Base-by-base conservation (phyloP, 35 echinoderm and acorn worm species). In the Strongylocentrotus purpuratus region DNA sequence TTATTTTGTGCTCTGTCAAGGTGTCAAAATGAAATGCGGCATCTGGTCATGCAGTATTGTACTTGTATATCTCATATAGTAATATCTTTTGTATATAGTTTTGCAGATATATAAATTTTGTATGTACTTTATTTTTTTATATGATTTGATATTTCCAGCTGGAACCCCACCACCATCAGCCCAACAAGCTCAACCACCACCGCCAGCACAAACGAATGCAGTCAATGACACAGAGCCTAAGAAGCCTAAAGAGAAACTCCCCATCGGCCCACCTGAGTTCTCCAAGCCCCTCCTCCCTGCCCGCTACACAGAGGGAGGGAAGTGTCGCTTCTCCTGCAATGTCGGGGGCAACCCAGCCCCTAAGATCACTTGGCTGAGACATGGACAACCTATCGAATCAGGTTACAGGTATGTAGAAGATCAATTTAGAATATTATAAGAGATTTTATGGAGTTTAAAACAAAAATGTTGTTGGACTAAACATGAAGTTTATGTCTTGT, bases 271-370 rank as follows among this genome's bases (percentile, higher is more conserved):
- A 65, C 98, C 97, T 22, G 95, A 96, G 92, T 98, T 98, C 90
- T 41, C 90, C 93, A 95, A 94, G 47, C 87, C 45, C 35, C 55
- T 99, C 31, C 95, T 97, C 22, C 98, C 97, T 25, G 95, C 85
- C 31, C 94, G 96, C 12, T 97, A 97, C 47, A 71, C 94, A 41
- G 98, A 99, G 94, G 98, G 98, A 32, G 89, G 88, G 59, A 90
- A 93, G 28, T 95, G 85, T 46, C 86, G 94, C 25, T 98, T 99
- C 95, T 86, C 85, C 25, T 97, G 97, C 93, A 93, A 94, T 60
- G 97, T 99, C 61, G 95, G 31, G 47, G 98, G 97, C 41, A 96
- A 96, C 87, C 98, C 98, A 6, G 90, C 96, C 47, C 98, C 98
- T 31, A 95, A 97, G 61, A 88, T 99, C 31, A 94, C 92, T 0